These are phyloP conservation scores for Melinaea marsaeus DNA, from an alignment of 2,888 invertebrate genomes.

Conservation along the genomic window DNA sequence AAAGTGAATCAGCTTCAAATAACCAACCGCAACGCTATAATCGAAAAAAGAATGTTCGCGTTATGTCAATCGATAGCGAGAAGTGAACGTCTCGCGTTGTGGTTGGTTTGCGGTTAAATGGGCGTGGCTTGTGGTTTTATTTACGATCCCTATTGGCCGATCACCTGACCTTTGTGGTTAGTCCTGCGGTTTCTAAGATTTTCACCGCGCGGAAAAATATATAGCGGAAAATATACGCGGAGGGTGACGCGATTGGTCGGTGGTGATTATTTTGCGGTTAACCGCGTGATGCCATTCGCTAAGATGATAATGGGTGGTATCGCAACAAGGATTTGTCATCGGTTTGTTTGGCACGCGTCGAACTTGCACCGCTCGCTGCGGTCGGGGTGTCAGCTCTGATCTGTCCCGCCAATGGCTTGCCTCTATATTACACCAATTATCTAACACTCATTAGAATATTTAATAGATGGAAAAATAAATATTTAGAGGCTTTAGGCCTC, in stretches of 20 bases:
- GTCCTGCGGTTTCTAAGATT: slow-evolving; percentile 80
- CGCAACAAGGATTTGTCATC: slow-evolving; percentile 61
- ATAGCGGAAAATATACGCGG: slow-evolving; percentile 68
- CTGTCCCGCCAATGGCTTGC: slow-evolving; percentile 27
- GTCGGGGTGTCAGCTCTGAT: slow-evolving; percentile 42
- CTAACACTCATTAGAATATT: not conserved
- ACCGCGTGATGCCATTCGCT: slow-evolving; percentile 73
- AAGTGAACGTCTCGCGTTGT: slow-evolving; percentile 73
- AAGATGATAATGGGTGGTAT: slow-evolving; percentile 68
- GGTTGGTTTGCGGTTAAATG: slow-evolving; percentile 81
- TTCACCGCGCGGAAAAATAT: slow-evolving; percentile 76
- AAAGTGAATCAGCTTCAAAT: slow-evolving; percentile 34
- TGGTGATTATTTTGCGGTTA: slow-evolving; percentile 70
- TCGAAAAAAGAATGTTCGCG: slow-evolving; percentile 59
- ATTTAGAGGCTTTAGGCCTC: no score
- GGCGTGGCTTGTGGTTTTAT: slow-evolving; percentile 81
- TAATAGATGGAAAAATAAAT: no score
- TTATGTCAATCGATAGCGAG: slow-evolving; percentile 66
- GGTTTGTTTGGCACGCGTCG: slow-evolving; percentile 47
- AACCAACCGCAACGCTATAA: slow-evolving; percentile 45
- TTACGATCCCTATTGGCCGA: slow-evolving; percentile 79
- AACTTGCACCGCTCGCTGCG: slow-evolving; percentile 37
- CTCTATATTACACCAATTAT: not conserved
- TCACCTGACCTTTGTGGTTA: slow-evolving; percentile 78
- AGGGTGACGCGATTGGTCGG: slow-evolving; percentile 63